Percentiles rank a stretch among this genome's conserved stretches.
Evolutionary conservation across 1,140 invertebrate genomes (phyloP).

Genomic region (Kradibia gibbosae): DNA sequence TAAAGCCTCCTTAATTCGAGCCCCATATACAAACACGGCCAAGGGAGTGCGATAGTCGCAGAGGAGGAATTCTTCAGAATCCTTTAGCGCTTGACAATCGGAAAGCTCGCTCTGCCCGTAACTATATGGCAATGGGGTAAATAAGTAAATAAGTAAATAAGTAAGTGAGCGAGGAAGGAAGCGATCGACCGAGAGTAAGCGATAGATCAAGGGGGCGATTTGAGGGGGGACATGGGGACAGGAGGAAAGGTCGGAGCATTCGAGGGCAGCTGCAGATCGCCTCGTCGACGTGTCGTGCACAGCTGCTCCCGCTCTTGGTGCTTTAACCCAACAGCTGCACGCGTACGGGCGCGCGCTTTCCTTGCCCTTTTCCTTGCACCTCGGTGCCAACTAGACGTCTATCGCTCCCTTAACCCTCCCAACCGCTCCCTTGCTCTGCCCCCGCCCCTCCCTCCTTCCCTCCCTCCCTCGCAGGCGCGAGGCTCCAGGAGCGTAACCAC

Average conservation of each 20-base stretch:
- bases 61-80: background rate
- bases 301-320: slow-evolving; percentile 52
- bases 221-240: background rate
- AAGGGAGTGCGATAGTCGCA: background rate
- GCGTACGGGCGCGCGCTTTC: slow-evolving; percentile 31
- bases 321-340: slow-evolving; percentile 58
- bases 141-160: background rate
- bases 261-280: slow-evolving; percentile 53
- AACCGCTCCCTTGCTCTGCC: background rate
- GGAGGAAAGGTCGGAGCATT: slow-evolving; percentile 46
- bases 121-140: background rate
- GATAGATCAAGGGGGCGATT: background rate
- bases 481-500: no score
- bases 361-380: slow-evolving; percentile 30
- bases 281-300: slow-evolving; percentile 49
- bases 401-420: background rate
- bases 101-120: background rate
- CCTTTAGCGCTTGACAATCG: background rate
- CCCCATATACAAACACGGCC: background rate
- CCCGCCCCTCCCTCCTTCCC: background rate
- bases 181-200: background rate
- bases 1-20: background rate
- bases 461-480: background rate
- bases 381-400: background rate
- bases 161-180: background rate